A percentile compares a stretch with the other conserved stretches of the same genome.
phyloP scores from a whole-genome alignment of 2,888 invertebrate species.

The Corythucha ciliata region DNA sequence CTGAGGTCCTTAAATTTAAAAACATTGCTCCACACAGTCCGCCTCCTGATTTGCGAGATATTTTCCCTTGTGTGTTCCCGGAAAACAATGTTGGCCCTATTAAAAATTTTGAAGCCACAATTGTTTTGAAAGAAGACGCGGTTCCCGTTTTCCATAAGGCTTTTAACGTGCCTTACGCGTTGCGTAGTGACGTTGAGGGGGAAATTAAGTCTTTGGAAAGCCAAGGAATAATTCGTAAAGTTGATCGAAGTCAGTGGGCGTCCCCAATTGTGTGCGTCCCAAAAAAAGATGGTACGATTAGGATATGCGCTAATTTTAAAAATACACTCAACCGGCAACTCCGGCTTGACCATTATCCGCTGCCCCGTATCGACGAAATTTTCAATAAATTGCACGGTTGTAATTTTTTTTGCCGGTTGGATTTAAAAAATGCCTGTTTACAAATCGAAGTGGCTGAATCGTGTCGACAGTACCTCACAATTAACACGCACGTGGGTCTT shows the following conservation, averaged over 20 bases:
- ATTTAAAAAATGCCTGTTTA: background rate
- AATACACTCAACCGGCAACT: conserved; percentile 16
- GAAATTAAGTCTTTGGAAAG: conserved; percentile 18
- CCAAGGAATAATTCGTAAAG: conserved; percentile 19
- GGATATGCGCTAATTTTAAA: conserved; percentile 6
- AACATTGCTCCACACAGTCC: too few species aligned
- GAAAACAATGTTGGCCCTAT: conserved; percentile 11
- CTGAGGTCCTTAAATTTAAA: too few species aligned
- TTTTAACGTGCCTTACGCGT: conserved; percentile 20
- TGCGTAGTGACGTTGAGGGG: conserved; percentile 12
- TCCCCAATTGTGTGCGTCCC: conserved; percentile 4
- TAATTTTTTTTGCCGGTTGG: conserved; percentile 9
- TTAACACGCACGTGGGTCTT: conserved; percentile 12
- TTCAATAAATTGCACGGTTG: conserved; percentile 9
- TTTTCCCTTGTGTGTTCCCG: too few species aligned
- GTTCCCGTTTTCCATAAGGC: conserved; percentile 25
- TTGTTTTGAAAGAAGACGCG: conserved; percentile 22
- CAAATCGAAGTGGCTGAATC: background rate
- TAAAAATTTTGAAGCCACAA: conserved; percentile 15
- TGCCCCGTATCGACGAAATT: conserved; percentile 20
- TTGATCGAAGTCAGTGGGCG: conserved; percentile 24
- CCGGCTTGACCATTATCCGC: conserved; percentile 20
- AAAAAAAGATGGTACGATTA: conserved; percentile 15
- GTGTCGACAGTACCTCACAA: background rate
- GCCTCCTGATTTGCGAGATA: too few species aligned